Evolutionary conservation across 1,140 invertebrate species (phyloP), one percentile per base, ranked within the genome.

Genomic region (Oppia nitens): DNA sequence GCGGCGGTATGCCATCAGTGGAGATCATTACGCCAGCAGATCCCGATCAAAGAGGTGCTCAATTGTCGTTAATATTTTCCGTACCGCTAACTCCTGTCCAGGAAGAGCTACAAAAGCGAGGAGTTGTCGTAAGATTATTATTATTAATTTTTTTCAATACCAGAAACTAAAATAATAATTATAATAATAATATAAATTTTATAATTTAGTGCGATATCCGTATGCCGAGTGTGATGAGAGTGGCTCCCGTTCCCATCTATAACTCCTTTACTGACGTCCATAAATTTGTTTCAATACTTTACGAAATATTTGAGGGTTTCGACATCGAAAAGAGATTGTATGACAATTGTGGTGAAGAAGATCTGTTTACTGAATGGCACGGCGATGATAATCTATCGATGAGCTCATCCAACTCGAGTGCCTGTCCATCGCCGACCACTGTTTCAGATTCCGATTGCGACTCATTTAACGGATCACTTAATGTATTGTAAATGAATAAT

Each of bases 41-140:
- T 64, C 73, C 75, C 1, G 63, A 66, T n/a, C 67, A 77, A 63
- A 62, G 78, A 57, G 78, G 78, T 0, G 73, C 72, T 54, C 77
- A 79, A 65, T 69, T 80, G 12, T 79, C 77, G 1, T 54, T 79
- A 21, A 66, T 66, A 12, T 74, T 75, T 51, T 69, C 67, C 25
- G 62, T 72, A 23, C 65, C 69, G 9, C 66, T 79, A 0, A 60
- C 65, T 14, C 53, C 69, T 12, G 68, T 79, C 11, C 74, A 76
- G 62, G 56, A 70, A 29, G 70, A 77, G 62, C 64, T 80, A 3
- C 62, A 70, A 53, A 72, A 73, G 61, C 59, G 74, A 52, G 78
- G 78, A 51, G 70, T 79, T 51, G 69, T 78, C 61, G 78, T 79
- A 68, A 69, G n/a, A n/a, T n/a, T n/a, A n/a, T n/a, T n/a, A n/a